phyloP scores from a whole-genome alignment of 1,140 invertebrate species.

The Drosophila ananassae region DNA sequence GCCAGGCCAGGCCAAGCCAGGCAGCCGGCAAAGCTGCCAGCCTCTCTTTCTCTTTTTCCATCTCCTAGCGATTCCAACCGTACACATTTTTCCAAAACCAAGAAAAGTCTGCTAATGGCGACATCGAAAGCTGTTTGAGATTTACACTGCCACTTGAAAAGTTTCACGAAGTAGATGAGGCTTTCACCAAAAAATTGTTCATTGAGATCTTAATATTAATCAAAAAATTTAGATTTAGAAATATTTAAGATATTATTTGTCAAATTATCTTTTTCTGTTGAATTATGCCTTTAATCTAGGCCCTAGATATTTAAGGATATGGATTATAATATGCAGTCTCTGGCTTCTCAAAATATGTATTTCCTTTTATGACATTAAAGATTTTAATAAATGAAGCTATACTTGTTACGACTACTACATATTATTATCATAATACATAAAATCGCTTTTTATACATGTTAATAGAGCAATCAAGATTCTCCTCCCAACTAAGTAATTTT shows the following conservation, averaged over 20 bases:
- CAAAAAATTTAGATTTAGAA: no score
- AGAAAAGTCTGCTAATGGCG: slow-evolving; percentile 75
- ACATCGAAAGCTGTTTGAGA: slow-evolving; percentile 68
- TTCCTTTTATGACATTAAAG: no score
- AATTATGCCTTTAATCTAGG: no score
- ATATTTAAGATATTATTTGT: no score
- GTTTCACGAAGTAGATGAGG: not conserved
- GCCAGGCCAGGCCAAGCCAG: slow-evolving; percentile 1
- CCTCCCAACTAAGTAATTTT: slow-evolving; percentile 4
- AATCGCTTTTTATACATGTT: not conserved
- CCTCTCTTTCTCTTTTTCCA: slow-evolving; percentile 52
- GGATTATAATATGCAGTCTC: no score
- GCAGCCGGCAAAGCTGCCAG: slow-evolving; percentile 7
- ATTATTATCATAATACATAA: no score
- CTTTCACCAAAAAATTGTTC: not conserved
- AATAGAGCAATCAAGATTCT: not conserved
- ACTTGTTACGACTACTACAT: no score
- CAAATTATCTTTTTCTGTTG: no score
- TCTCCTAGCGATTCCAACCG: slow-evolving; percentile 20
- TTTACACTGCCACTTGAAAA: slow-evolving; percentile 23
- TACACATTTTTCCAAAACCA: slow-evolving; percentile 54
- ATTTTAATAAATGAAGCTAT: no score
- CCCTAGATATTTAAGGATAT: no score
- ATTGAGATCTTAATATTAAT: no score
- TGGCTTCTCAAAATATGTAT: no score